These are phyloP conservation scores for Ormyrus thymus DNA, from an alignment of 2,888 invertebrate genomes.

Conservation along the genomic window DNA sequence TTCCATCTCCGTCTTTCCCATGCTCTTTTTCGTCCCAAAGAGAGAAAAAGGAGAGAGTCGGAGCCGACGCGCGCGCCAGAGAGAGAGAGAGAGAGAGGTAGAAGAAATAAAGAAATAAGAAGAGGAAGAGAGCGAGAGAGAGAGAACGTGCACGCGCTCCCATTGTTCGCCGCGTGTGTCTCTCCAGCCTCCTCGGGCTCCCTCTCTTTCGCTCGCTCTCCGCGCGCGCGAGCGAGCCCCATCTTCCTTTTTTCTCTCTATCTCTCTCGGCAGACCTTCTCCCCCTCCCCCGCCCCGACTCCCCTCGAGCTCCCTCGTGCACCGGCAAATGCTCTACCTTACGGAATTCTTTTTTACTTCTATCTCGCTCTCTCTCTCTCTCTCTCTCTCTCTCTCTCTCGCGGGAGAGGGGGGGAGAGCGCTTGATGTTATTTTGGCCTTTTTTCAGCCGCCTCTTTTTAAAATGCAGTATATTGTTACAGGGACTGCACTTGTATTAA, in stretches of 20 bases:
- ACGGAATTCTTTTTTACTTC: slow-evolving; percentile 54
- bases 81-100: slow-evolving; percentile 54
- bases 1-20: slow-evolving; percentile 51
- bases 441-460: slow-evolving; percentile 42
- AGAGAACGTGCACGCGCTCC: slow-evolving; percentile 70
- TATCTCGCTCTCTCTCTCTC: slow-evolving; percentile 25
- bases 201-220: slow-evolving; percentile 40
- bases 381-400: slow-evolving; percentile 34
- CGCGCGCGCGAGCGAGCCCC: slow-evolving; percentile 22
- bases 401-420: too few species aligned
- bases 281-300: slow-evolving; percentile 26
- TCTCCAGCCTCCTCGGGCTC: slow-evolving; percentile 58
- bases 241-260: slow-evolving; percentile 33
- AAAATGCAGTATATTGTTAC: slow-evolving; percentile 27
- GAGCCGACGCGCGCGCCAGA: slow-evolving; percentile 21
- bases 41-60: slow-evolving; percentile 32
- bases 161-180: slow-evolving; percentile 74
- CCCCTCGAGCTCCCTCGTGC: slow-evolving; percentile 51
- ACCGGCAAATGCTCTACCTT: slow-evolving; percentile 54
- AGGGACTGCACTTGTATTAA: slow-evolving; percentile 11
- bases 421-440: slow-evolving; percentile 26
- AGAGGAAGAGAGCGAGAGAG: slow-evolving; percentile 51
- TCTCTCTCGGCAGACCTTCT: slow-evolving; percentile 34
- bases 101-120: slow-evolving; percentile 53
- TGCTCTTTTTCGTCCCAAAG: slow-evolving; percentile 39